These are phyloP conservation scores for Chironomus riparius DNA, from an alignment of 2,888 invertebrate genomes.

Conservation along the genomic window DNA sequence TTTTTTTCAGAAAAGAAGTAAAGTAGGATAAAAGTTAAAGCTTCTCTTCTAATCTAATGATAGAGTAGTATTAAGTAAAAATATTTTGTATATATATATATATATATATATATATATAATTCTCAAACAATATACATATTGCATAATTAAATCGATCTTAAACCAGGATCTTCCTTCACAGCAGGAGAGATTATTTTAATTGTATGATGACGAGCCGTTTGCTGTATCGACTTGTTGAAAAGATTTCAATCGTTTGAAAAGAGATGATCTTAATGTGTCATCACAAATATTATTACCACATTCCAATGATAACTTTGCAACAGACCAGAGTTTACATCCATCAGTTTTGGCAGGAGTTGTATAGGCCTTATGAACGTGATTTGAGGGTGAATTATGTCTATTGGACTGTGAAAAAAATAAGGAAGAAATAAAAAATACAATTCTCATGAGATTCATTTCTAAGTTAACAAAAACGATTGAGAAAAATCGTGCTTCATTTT, in stretches of 20 bases:
- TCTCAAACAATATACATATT: too few relatives aligned
- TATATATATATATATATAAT: too few relatives aligned
- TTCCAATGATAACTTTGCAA: slow-evolving; percentile 29
- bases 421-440: background rate
- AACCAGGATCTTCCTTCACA: too few relatives aligned
- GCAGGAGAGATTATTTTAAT: too few relatives aligned
- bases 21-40: background rate
- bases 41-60: background rate
- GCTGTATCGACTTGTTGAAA: background rate
- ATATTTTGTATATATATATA: too few relatives aligned
- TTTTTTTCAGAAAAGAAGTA: background rate
- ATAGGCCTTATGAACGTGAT: slow-evolving; percentile 11
- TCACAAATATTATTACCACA: slow-evolving; percentile 9
- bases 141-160: too few relatives aligned
- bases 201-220: background rate
- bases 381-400: background rate
- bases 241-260: background rate
- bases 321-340: slow-evolving; percentile 28
- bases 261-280: background rate
- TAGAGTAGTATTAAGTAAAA: too few relatives aligned
- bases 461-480: slow-evolving; percentile 18
- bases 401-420: background rate
- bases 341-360: background rate
- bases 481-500: slow-evolving; percentile 18
- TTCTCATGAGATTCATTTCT: slow-evolving; percentile 16